Conservation (phyloP, 2,888 invertebrate species). For the Cerceris ruficornis region DNA sequence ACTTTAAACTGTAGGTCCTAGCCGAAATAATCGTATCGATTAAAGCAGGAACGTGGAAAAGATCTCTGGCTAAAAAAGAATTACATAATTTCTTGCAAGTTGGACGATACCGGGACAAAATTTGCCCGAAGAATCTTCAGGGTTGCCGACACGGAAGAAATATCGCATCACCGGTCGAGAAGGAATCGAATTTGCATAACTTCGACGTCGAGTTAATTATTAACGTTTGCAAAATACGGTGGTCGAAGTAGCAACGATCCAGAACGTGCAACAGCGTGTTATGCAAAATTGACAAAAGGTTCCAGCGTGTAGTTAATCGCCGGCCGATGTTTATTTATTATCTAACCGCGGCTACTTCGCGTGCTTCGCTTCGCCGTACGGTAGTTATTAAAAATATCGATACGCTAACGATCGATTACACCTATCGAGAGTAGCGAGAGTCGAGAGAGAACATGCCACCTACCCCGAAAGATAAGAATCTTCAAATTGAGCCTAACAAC, state of each 20-base stretch:
- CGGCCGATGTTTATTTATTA: slow-evolving; percentile 36
- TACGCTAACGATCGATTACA: slow-evolving; percentile 35
- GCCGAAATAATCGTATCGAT: no score
- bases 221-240: slow-evolving; percentile 35
- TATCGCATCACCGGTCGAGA: no score
- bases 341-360: not conserved
- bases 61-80: no score
- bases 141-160: no score
- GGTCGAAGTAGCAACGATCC: slow-evolving; percentile 14
- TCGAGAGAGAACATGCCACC: slow-evolving; percentile 33
- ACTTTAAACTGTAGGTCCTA: no score
- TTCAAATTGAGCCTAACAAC: slow-evolving; percentile 50
- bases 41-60: no score
- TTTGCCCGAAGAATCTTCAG: no score
- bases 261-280: slow-evolving; percentile 3
- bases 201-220: slow-evolving; percentile 48
- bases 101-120: no score
- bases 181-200: slow-evolving; percentile 7
- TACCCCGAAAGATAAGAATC: slow-evolving; percentile 46
- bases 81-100: no score
- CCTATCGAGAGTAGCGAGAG: slow-evolving; percentile 4
- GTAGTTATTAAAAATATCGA: slow-evolving; percentile 37
- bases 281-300: slow-evolving; percentile 21
- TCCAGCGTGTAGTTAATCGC: slow-evolving; percentile 12
- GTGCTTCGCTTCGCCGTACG: slow-evolving; percentile 15